Base-by-base conservation (phyloP, 2,888 invertebrate genomes). In the Syrphus vitripennis region DNA sequence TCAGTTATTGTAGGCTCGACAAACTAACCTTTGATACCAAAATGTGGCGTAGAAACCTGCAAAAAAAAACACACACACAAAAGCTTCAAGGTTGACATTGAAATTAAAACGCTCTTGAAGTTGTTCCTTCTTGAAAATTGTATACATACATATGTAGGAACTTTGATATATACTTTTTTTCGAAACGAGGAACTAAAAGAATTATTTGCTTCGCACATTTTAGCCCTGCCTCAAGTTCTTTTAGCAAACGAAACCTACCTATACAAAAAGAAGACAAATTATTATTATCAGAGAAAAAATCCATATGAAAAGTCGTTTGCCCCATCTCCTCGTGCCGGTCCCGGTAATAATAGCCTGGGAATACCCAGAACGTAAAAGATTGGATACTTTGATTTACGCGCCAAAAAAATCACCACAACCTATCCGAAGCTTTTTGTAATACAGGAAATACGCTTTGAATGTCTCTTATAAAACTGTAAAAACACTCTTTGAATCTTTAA, bases 321-420 rank as follows among this genome's bases (percentile, higher is more conserved):
- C 81, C 53, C 77, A 70, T 70, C 59, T 26, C 53, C 69, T 19
- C 6, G 55, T 77, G 81, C 81, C 81, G 86, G 55, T 77, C 77
- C 81, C 81, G 86, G 81, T 65, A 57, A 70, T 31, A 74, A 78
- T 57, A 48, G 6, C 50, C 50, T 24, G 50, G 50, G 50, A 45
- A 69, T 69, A 63, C 77, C 83, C 61, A 72, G 78, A 74, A 50
- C 34, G 14, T 55, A 29, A 29, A 57, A 29, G 34, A 31, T n/a
- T 26, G 42, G 42, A 69, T 29, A 72, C 37, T 76, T 80, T 67
- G 45, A 69, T 81, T 86, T 86, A 42, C 86, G 86, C 86, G 86
- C 86, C 86, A 86, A 86, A 86, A 86, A 86, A 50, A 45, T 48
- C 29, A 31, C 16, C 57, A 37, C 4, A 31, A 42, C 14, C 40